phyloP scores from a whole-genome alignment of 2,888 invertebrate genomes.

The Holacanthella duospinosa region DNA sequence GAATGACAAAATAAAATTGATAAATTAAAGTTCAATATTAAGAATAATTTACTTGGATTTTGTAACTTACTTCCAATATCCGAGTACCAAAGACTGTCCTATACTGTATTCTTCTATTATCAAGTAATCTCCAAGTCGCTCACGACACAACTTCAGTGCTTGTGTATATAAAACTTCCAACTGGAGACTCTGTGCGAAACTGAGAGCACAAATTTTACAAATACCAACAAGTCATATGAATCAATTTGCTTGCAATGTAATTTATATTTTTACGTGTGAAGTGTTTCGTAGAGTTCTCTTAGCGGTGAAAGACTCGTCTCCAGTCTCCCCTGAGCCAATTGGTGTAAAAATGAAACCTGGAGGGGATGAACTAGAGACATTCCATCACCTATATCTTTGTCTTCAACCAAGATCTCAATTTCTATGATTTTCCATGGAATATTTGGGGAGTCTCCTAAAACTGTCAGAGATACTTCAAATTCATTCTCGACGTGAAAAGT shows the following conservation, averaged over 20 bases:
- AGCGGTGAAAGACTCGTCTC: slow-evolving; percentile 61
- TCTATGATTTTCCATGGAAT: slow-evolving; percentile 92
- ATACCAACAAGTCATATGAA: too few species aligned
- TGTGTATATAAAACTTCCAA: slow-evolving; percentile 81
- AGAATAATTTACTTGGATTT: not conserved
- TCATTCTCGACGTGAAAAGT: slow-evolving; percentile 90
- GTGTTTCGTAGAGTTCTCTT: slow-evolving; percentile 67
- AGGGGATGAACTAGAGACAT: slow-evolving; percentile 88
- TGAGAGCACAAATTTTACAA: slow-evolving; percentile 42
- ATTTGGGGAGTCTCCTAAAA: slow-evolving; percentile 88
- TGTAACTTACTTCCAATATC: slow-evolving; percentile 72
- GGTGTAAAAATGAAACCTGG: slow-evolving; percentile 86
- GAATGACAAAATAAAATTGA: slow-evolving; percentile 12
- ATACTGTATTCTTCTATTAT: slow-evolving; percentile 82
- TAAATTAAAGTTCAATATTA: not conserved
- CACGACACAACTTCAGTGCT: slow-evolving; percentile 73
- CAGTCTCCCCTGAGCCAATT: slow-evolving; percentile 79
- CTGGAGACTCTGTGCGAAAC: slow-evolving; percentile 87
- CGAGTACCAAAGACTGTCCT: slow-evolving; percentile 78
- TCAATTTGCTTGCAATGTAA: not conserved
- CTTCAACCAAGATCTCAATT: slow-evolving; percentile 90
- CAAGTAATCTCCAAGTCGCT: slow-evolving; percentile 77
- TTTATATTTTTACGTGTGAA: slow-evolving; percentile 48
- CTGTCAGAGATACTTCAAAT: slow-evolving; percentile 88
- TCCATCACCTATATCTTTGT: slow-evolving; percentile 94